Base-by-base conservation (phyloP, 2,888 invertebrate species). In the Drosophila emarginata region DNA sequence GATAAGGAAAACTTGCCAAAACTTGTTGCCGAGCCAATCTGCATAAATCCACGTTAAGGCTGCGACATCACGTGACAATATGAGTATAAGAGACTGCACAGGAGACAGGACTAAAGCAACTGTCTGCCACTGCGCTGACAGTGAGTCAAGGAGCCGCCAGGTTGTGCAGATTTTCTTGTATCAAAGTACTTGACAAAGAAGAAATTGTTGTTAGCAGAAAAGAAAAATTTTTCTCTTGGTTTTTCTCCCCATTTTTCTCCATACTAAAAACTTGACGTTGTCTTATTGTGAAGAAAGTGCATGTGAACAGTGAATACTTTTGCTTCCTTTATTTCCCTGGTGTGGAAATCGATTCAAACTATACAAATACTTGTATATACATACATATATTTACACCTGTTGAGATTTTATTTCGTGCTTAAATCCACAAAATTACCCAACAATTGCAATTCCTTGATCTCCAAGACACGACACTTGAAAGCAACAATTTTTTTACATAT, bases 11-110 rank as follows among this genome's bases (percentile, higher is more conserved):
- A 51, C 60, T 64, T 59, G 56, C 37, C 51, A 67, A 60, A 79
- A 79, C 79, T 76, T 69, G 69, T 69, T 72, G 68, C 67, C 71
- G 54, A 45, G 54, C 52, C 68, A 73, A 82, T 82, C 86, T 79
- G 75, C 72, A 79, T 86, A 83, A 79, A 75, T 74, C 75, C 75
- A 53, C 67, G 61, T 64, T 67, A 79, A 75, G 75, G 64, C 80
- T 77, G 62, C 60, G 70, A 64, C 75, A 74, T 52, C 54, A 54
- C 74, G 69, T 67, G 74, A 72, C 69, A 67, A 72, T 72, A 66
- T 80, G 80, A 61, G 52, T n/a, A 45, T 45, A 15, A 53, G 28
- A 50, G 21, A 23, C 50, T 32, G 28, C 28, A 11, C 32, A 15
- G 15, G 15, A 15, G 23, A 21, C 23, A 26, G 52, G 26, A 26